Conservation (phyloP, 2,113 vertebrate genomes). For the Poeciliopsis turrubarensis region DNA sequence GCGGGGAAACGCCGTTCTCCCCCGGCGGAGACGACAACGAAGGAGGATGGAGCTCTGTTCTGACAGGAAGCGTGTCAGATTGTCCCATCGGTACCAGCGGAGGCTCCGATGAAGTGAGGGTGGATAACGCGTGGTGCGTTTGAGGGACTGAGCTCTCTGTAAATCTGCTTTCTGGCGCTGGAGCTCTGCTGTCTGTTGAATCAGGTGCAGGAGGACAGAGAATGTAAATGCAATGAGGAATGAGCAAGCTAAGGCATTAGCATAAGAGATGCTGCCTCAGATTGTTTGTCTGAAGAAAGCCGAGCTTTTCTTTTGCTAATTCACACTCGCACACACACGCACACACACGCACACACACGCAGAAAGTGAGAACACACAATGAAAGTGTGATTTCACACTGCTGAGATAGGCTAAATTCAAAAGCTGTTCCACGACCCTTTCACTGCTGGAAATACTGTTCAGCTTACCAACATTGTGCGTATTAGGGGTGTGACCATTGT, state of each 20-base stretch:
- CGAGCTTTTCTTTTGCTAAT: conserved; percentile 22
- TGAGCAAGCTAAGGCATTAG: conserved; percentile 60
- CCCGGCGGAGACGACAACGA: conserved; percentile 33
- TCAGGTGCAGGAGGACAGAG: conserved; percentile 56
- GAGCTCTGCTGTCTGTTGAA: conserved; percentile 49
- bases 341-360: conserved; percentile 35
- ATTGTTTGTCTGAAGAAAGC: conserved; percentile 75
- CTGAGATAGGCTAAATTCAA: conserved; percentile 74
- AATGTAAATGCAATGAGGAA: conserved; percentile 67
- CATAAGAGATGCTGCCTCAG: conserved; percentile 79
- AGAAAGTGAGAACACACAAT: conserved; percentile 64
- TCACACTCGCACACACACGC: conserved; percentile 13
- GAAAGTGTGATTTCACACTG: conserved; percentile 77
- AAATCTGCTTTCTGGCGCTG: conserved; percentile 32
- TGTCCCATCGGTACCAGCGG: conserved; percentile 31
- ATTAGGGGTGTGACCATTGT: conserved; percentile 61
- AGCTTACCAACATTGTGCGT: conserved; percentile 31
- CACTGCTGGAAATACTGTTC: conserved; percentile 45
- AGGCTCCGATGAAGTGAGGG: conserved; percentile 31
- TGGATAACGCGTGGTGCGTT: conserved; percentile 37
- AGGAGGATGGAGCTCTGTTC: conserved; percentile 41
- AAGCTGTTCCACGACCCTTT: conserved; percentile 67
- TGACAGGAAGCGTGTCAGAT: conserved; percentile 51
- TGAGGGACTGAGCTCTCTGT: conserved; percentile 21
- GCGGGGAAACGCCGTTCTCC: conserved; percentile 19